Conservation (phyloP, 2,113 vertebrate species). For the Psammodynastes pulverulentus region DNA sequence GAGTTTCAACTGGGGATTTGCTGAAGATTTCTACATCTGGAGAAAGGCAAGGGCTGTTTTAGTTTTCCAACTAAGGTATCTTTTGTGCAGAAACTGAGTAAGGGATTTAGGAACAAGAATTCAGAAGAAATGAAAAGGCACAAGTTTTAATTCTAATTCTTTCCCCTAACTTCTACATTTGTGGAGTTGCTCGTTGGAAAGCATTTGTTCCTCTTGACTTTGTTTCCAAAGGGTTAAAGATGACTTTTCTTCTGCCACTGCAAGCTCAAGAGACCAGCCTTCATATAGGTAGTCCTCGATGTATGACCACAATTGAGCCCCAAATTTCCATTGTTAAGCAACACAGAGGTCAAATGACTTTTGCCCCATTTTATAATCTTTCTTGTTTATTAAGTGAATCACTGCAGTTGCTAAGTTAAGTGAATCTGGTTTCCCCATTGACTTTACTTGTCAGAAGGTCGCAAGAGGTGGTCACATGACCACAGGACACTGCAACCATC, state of each 20-base stretch:
- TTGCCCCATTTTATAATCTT: not conserved
- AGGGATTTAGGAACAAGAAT: not conserved
- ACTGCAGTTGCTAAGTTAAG: not conserved
- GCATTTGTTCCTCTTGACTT: not conserved
- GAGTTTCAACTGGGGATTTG: not conserved
- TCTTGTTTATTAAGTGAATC: not conserved
- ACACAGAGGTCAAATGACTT: not conserved
- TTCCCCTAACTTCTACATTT: not conserved
- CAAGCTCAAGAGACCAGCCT: not conserved
- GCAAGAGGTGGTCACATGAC: not conserved
- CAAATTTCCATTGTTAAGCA: not conserved
- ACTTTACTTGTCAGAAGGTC: not conserved
- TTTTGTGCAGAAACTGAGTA: not conserved
- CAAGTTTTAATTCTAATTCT: too few relatives aligned
- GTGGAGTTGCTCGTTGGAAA: not conserved
- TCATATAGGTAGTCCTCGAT: not conserved
- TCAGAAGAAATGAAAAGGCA: not conserved
- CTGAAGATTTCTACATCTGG: too few relatives aligned
- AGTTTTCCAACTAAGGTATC: not conserved
- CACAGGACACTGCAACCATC: not conserved
- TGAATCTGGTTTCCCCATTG: not conserved
- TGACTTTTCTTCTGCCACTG: not conserved
- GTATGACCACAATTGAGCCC: not conserved
- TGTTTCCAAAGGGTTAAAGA: not conserved
- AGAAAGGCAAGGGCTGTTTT: not conserved